A percentile compares a stretch with the other conserved stretches of the same genome.
phyloP scores from a whole-genome alignment of 1,140 invertebrate species.

The Caenorhabditis briggsae region DNA sequence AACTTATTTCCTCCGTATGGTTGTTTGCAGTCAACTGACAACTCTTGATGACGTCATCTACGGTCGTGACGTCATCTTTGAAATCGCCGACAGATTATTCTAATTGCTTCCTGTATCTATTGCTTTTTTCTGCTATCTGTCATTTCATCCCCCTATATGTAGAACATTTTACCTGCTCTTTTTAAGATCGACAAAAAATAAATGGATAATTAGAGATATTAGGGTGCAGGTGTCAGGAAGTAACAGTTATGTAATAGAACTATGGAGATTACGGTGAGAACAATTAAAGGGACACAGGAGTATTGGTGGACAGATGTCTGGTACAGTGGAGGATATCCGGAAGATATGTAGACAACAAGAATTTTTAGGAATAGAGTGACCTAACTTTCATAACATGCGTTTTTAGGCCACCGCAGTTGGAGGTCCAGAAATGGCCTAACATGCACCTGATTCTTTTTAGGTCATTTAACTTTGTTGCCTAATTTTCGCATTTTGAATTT shows the following conservation, averaged over 20 bases:
- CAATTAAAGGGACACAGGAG: too few species aligned
- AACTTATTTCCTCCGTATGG: slow-evolving; percentile 86
- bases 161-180: neutral
- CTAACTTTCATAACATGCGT: too few species aligned
- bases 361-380: too few species aligned
- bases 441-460: too few species aligned
- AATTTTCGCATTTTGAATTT: too few species aligned
- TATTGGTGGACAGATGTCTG: too few species aligned
- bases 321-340: too few species aligned
- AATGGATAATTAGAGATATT: neutral
- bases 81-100: slow-evolving; percentile 67
- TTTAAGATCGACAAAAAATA: neutral
- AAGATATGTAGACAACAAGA: too few species aligned
- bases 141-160: neutral
- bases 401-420: too few species aligned
- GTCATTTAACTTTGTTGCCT: too few species aligned
- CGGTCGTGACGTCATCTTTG: slow-evolving; percentile 86
- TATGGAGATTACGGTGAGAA: too few species aligned
- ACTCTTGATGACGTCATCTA: slow-evolving; percentile 84
- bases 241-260: neutral
- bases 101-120: neutral
- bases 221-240: neutral
- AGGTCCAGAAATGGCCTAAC: too few species aligned
- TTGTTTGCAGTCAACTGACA: slow-evolving; percentile 85
- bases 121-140: neutral